Base-by-base conservation (phyloP, 2,113 vertebrate species). In the Okapia johnstoni region DNA sequence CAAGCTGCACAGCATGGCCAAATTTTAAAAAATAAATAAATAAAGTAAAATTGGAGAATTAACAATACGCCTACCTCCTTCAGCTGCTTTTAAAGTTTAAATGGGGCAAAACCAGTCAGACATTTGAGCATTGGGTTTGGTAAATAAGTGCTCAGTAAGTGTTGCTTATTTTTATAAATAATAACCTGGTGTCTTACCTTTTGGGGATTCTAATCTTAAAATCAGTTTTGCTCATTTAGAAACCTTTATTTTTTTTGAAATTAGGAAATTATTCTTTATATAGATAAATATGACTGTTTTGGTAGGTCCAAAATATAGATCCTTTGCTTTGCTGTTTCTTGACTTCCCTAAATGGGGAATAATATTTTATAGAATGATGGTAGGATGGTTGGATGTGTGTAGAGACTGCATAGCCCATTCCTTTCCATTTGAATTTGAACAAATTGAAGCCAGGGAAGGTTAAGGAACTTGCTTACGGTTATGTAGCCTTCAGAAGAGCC, bases 381-480 rank as follows among this genome's bases (percentile, higher is more conserved):
- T 79, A 81, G 60, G 81, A 33, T 94, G 52, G 50, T 96, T 92
- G 55, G 54, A 79, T 85, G 85, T 58, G 3, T 17, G 43, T 48
- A 90, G 81, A 88, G 14, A 80, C 93, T 40, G 63, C 23, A 15
- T 85, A 76, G 10, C 50, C 21, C 17, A 7, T 92, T 83, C 28
- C 3, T 96, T 93, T 90, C 83, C 63, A 88, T 95, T 80, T 95
- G n/a, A 88, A 55, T 87, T 88, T 89, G 54, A 96, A 89, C 48
- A 89, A 36, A 46, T 23, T 96, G 46, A 93, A 90, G 17, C n/a
- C 70, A 93, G 33, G 46, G 60, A 87, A 61, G 23, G 28, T 54
- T 43, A 77, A 43, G n/a, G 43, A 85, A 85, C 43, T 76, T 61
- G 14, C 10, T 16, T 55, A 13, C 87, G 50, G 40, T 90, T 85